These are phyloP conservation scores for Sceloporus undulatus DNA, from an alignment of 2,113 vertebrate species.

Conservation along the genomic window DNA sequence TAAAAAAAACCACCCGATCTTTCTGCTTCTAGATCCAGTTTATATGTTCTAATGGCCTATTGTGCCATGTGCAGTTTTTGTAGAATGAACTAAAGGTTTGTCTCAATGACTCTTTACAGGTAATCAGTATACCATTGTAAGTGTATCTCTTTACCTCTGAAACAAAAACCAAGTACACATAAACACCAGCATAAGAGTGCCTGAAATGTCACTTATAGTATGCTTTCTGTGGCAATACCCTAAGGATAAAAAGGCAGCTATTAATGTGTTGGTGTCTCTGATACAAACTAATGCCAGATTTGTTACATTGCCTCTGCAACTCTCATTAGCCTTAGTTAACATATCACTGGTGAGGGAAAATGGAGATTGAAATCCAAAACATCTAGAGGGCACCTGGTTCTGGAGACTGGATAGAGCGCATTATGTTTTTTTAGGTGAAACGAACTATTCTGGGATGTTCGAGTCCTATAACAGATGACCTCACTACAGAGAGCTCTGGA, in stretches of 20 bases:
- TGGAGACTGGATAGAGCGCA: neutral
- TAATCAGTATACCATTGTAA: neutral
- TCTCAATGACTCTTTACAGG: neutral
- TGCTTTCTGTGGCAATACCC: neutral
- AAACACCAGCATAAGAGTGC: too few relatives aligned
- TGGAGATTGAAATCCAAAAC: neutral
- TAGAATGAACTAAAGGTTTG: too few relatives aligned
- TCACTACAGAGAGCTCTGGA: constrained; percentile 76
- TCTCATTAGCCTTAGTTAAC: neutral
- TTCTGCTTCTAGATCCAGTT: too few relatives aligned
- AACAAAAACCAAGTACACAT: neutral
- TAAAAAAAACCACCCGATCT: too few relatives aligned
- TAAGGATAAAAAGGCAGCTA: neutral
- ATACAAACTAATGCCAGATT: neutral
- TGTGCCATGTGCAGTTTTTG: too few relatives aligned
- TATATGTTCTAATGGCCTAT: too few relatives aligned
- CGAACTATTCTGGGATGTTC: constrained; percentile 57
- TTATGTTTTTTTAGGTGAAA: neutral
- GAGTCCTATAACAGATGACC: constrained; percentile 79
- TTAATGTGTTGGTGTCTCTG: neutral
- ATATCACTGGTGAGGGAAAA: neutral
- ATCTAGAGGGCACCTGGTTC: neutral
- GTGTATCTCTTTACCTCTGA: neutral
- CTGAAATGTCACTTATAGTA: neutral
- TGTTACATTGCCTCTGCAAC: neutral